These are phyloP conservation scores for Aromia moschata DNA, from an alignment of 2,888 invertebrate genomes.

Conservation along the genomic window DNA sequence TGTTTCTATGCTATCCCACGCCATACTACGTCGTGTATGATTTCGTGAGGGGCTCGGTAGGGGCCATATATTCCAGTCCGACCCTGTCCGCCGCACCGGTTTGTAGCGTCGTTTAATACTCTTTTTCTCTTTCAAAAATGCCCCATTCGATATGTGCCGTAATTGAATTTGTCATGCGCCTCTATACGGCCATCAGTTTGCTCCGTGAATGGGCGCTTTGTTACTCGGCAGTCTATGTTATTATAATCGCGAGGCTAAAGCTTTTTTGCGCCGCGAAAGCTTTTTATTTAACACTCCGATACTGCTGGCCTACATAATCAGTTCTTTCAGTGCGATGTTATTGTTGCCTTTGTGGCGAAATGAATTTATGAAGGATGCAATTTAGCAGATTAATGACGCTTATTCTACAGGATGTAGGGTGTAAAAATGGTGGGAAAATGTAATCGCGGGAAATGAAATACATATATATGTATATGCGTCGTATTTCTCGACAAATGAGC, in stretches of 20 bases:
- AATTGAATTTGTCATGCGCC: slow-evolving; percentile 37
- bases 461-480: too few species aligned
- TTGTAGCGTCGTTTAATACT: slow-evolving; percentile 13
- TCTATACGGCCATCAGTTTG: slow-evolving; percentile 31
- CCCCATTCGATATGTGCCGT: slow-evolving; percentile 31
- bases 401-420: background rate
- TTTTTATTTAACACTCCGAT: slow-evolving; percentile 1
- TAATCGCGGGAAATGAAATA: too few species aligned
- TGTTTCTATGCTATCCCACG: too few species aligned
- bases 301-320: slow-evolving; percentile 7
- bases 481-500: too few species aligned
- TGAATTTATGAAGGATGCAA: background rate
- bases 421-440: too few species aligned
- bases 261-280: slow-evolving; percentile 6
- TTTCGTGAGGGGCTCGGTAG: too few species aligned
- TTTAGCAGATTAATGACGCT: background rate
- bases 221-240: slow-evolving; percentile 16
- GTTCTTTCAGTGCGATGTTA: background rate
- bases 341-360: too few species aligned
- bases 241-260: background rate
- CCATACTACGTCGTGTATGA: too few species aligned
- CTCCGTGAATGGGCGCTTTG: slow-evolving; percentile 31
- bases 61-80: too few species aligned
- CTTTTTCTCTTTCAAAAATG: slow-evolving; percentile 25
- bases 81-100: slow-evolving; percentile 12